These are phyloP conservation scores for Orestias chungarensis DNA, from an alignment of 2,797 vertebrate genomes.

Conservation along the genomic window DNA sequence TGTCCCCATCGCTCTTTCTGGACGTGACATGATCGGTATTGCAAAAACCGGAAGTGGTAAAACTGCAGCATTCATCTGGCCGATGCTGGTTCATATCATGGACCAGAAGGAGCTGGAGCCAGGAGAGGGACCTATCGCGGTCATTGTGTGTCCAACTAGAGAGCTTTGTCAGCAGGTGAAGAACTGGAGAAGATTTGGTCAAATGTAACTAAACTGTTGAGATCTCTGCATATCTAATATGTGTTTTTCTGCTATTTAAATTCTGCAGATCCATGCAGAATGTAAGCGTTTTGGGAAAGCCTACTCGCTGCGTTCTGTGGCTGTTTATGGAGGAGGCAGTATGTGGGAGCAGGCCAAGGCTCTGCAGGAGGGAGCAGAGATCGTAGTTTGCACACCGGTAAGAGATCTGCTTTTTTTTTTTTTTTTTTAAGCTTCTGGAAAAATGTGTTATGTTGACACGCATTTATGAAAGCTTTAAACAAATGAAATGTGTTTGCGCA, in stretches of 20 bases:
- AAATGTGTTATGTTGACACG: not conserved
- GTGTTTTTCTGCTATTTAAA: not conserved
- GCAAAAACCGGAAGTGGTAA: slow-evolving; percentile 99
- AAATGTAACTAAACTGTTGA: not conserved
- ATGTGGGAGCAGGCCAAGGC: slow-evolving; percentile 99
- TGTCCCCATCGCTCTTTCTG: slow-evolving; percentile 94
- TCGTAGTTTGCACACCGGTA: slow-evolving; percentile 98
- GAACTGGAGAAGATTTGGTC: not conserved
- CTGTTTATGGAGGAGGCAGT: slow-evolving; percentile 98
- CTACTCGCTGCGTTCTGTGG: slow-evolving; percentile 95
- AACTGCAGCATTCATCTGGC: slow-evolving; percentile 99
- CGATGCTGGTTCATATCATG: slow-evolving; percentile 98
- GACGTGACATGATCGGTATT: slow-evolving; percentile 98
- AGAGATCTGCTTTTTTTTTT: slow-evolving; percentile 49
- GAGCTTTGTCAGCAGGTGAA: slow-evolving; percentile 97
- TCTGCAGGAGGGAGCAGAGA: slow-evolving; percentile 97
- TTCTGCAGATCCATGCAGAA: slow-evolving; percentile 90
- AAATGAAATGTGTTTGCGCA: slow-evolving; percentile 52
- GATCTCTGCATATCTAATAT: not conserved
- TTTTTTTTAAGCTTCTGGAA: not conserved
- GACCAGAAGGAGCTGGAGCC: slow-evolving; percentile 95
- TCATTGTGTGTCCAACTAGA: slow-evolving; percentile 96
- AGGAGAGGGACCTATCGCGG: slow-evolving; percentile 94
- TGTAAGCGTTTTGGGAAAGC: slow-evolving; percentile 98
- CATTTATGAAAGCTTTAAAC: not conserved